Evolutionary conservation across 2,888 invertebrate genomes (phyloP), one percentile per base, ranked within the genome.

Genomic region (Ornithoptera alexandrae): DNA sequence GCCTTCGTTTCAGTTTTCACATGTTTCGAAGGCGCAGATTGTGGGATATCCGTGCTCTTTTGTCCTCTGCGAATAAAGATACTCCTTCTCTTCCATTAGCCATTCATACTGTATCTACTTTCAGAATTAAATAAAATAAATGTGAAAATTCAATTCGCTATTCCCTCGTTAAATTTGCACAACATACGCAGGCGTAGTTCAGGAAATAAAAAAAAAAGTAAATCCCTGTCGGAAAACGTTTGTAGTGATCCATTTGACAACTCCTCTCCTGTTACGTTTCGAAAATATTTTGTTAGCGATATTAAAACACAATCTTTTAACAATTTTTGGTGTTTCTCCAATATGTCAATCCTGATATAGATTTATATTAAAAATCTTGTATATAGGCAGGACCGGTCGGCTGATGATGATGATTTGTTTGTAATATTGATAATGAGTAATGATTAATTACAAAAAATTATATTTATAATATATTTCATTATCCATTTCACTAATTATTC

Each of bases 1-100:
- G n/a, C 24, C n/a, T 50, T 30, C 67, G 42, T 58, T 53, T 59
- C 68, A 63, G 53, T 67, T 67, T 67, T 63, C 59, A 68, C 59
- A 68, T 63, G 46, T 58, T 59, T 36, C 20, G 63, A 68, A 64
- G 63, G 63, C 59, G 56, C 59, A 64, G 63, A 60, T 68, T 64
- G 68, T 59, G 68, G 58, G 7, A 22, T 63, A 68, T 64, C 56
- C 53, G 39, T 24, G 22, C 59, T 58, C 68, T 64, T 62, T 68
- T 68, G 68, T 68, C 63, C 59, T 50, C 59, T 7, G 42, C 46
- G 46, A 68, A 68, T 36, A 68, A 57, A 64, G 22, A 67, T n/a
- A 18, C 36, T 60, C 62, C 56, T 24, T 64, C 39, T 68, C n/a
- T 59, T 20, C 39, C 22, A 36, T 53, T 24, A n/a, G 22, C 22